Percentiles rank a stretch among this genome's conserved stretches.
Evolutionary conservation across 2,888 invertebrate genomes (phyloP).

Genomic region (Eudasyphora cyanicolor): DNA sequence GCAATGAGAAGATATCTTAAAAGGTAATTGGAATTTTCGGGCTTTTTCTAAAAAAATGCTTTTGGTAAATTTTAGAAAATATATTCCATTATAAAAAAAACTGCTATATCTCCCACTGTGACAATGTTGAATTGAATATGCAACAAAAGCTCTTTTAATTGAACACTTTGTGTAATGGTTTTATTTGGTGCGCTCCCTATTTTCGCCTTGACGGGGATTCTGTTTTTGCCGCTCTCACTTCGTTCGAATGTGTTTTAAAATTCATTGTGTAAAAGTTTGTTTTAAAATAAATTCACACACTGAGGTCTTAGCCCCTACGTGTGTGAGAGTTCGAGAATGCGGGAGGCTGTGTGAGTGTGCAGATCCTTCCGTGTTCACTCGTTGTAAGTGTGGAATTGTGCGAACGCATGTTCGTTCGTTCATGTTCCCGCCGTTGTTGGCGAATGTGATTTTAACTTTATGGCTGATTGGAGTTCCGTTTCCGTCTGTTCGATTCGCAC

Average conservation of each 20-base stretch:
- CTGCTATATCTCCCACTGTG: neutral
- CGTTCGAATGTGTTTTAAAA: neutral
- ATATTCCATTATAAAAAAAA: neutral
- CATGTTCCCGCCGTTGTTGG: slow-evolving; percentile 13
- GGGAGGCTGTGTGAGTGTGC: neutral
- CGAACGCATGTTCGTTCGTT: neutral
- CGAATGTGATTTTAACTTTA: slow-evolving; percentile 47
- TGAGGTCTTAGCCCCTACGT: neutral
- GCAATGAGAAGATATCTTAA: too few relatives aligned
- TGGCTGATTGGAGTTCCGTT: slow-evolving; percentile 66
- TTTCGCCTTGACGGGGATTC: neutral
- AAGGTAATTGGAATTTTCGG: too few relatives aligned
- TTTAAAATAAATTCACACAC: slow-evolving; percentile 9
- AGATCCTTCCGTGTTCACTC: neutral
- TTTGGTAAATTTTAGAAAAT: too few relatives aligned
- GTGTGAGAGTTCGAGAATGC: neutral
- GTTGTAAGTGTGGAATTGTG: slow-evolving; percentile 6
- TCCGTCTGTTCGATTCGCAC: slow-evolving; percentile 45
- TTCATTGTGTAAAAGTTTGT: slow-evolving; percentile 15
- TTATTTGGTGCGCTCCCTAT: slow-evolving; percentile 15
- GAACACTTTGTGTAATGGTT: slow-evolving; percentile 40
- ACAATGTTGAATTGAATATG: neutral
- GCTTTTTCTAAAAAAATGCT: too few relatives aligned
- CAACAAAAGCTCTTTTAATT: slow-evolving; percentile 51
- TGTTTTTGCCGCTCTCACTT: neutral